Evolutionary conservation across 1,140 invertebrate species (phyloP).

Genomic region (Magallana gigas): DNA sequence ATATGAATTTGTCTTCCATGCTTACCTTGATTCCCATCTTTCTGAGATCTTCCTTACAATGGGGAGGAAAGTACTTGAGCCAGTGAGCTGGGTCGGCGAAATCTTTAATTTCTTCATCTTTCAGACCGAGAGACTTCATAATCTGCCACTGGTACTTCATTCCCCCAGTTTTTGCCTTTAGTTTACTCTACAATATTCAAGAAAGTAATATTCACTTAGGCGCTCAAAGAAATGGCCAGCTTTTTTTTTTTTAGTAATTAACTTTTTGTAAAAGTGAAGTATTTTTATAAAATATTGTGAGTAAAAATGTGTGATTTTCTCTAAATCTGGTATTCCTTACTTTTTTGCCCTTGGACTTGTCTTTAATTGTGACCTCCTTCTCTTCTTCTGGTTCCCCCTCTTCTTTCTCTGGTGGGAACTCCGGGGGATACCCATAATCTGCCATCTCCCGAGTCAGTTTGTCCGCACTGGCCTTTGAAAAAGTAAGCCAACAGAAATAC

Average conservation of each 20-base stretch:
- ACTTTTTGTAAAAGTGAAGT: too few species aligned
- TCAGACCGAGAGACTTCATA: slow-evolving; percentile 94
- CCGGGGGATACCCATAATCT: slow-evolving; percentile 94
- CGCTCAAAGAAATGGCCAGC: too few species aligned
- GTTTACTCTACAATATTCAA: slow-evolving; percentile 88
- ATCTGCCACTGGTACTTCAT: slow-evolving; percentile 99
- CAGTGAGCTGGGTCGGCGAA: slow-evolving; percentile 96
- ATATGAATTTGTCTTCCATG: too few species aligned
- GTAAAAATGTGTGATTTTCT: too few species aligned
- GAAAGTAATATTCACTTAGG: neutral
- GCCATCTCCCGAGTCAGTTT: slow-evolving; percentile 97
- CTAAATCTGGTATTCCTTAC: slow-evolving; percentile 76
- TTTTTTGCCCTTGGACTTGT: slow-evolving; percentile 99
- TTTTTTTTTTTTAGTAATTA: too few species aligned
- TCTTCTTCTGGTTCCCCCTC: slow-evolving; percentile 80
- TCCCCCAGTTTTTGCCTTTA: slow-evolving; percentile 92
- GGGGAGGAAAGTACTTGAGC: slow-evolving; percentile 94
- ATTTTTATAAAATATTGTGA: too few species aligned
- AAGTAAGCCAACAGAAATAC: neutral
- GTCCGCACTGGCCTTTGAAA: slow-evolving; percentile 93
- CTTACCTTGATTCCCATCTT: slow-evolving; percentile 92
- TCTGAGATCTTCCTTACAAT: slow-evolving; percentile 91
- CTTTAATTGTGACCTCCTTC: slow-evolving; percentile 83
- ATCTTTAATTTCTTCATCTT: slow-evolving; percentile 91
- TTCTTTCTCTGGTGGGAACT: slow-evolving; percentile 87